These are phyloP conservation scores for Sphaerodactylus townsendi DNA, from an alignment of 2,113 vertebrate genomes.

Conservation along the genomic window DNA sequence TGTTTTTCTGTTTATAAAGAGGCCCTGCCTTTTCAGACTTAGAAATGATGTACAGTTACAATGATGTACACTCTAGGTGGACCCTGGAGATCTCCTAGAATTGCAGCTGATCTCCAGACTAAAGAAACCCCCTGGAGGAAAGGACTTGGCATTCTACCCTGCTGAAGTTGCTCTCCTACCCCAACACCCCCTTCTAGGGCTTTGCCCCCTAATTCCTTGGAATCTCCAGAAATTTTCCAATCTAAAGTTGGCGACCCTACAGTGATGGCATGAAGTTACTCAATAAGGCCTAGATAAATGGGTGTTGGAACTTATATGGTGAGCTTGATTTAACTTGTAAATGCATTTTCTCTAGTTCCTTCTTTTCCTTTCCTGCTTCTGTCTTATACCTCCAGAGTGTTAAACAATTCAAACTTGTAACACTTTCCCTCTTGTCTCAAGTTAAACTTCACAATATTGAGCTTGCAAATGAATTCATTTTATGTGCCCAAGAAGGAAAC, in stretches of 20 bases:
- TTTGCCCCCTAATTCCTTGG: too few species aligned
- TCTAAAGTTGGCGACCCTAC: neutral
- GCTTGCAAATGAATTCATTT: neutral
- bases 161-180: too few species aligned
- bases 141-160: too few species aligned
- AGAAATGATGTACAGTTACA: too few species aligned
- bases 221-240: neutral
- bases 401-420: neutral
- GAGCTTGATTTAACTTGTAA: neutral
- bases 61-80: too few species aligned
- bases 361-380: neutral
- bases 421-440: neutral
- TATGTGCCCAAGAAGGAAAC: neutral
- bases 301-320: neutral
- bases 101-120: too few species aligned
- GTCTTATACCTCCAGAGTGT: neutral
- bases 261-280: neutral
- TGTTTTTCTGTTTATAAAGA: too few species aligned
- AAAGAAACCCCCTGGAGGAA: too few species aligned
- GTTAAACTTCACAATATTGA: neutral
- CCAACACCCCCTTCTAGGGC: too few species aligned
- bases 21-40: too few species aligned
- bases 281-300: neutral
- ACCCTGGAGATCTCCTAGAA: too few species aligned
- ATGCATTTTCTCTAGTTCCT: neutral